Conservation (phyloP, 2,888 invertebrate species). For the Brachyopa scutellaris region DNA sequence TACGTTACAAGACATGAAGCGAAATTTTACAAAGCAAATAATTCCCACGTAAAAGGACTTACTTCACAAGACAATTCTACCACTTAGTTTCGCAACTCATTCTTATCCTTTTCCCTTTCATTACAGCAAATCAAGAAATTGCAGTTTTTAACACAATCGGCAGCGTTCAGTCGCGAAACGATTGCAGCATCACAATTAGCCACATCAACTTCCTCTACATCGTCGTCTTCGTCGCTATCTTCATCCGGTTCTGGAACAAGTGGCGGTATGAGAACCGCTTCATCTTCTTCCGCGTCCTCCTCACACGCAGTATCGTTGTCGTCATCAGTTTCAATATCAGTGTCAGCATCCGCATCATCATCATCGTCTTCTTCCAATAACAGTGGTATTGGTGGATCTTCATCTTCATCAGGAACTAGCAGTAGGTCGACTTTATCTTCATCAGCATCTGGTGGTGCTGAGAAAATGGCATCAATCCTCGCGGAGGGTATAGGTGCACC, state of each 20-base stretch:
- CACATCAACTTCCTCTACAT: constrained; percentile 78
- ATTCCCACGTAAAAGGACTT: too few species aligned
- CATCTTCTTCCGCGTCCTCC: constrained; percentile 66
- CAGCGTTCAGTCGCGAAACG: constrained; percentile 81
- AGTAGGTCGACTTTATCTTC: constrained; percentile 61
- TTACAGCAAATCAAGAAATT: constrained; percentile 82
- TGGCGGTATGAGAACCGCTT: constrained; percentile 44
- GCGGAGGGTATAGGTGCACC: constrained; percentile 73
- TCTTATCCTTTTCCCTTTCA: constrained; percentile 9
- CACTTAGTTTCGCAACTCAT: too few species aligned
- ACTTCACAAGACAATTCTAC: too few species aligned
- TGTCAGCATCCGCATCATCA: constrained; percentile 59
- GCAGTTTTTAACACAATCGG: constrained; percentile 81
- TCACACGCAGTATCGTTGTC: constrained; percentile 71
- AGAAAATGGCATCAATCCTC: constrained; percentile 27
- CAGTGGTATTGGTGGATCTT: constrained; percentile 42
- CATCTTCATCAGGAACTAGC: constrained; percentile 46
- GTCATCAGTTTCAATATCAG: constrained; percentile 60
- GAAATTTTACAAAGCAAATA: too few species aligned
- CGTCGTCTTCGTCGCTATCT: constrained; percentile 71
- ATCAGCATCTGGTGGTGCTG: constrained; percentile 64
- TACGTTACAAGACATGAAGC: too few species aligned
- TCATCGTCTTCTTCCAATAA: constrained; percentile 55
- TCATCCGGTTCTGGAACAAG: constrained; percentile 47
- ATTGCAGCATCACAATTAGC: constrained; percentile 82